Base-by-base conservation (phyloP, 2,113 vertebrate species). In the Kryptolebias marmoratus region DNA sequence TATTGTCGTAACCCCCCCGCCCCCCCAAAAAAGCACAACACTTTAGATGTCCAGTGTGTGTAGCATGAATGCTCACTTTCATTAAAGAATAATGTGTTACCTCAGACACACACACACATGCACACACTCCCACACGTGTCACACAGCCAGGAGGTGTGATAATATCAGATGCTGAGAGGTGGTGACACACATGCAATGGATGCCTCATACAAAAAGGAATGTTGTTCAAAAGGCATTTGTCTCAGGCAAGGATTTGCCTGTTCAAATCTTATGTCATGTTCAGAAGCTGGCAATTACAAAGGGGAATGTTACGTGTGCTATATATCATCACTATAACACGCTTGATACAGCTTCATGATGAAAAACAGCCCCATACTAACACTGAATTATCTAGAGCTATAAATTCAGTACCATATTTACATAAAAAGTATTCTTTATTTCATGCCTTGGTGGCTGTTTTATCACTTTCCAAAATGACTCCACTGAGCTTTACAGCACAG, bases 41-140 rank as follows among this genome's bases (percentile, higher is more conserved):
- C 32, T 85, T 83, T 90, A 92, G 91, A 88, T 91, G 91, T 84
- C 77, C 80, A 64, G n/a, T 81, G 67, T 70, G 73, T 65, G 74
- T 75, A 72, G 63, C 52, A 78, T 73, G 71, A 83, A 82, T 79
- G 71, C 61, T 65, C 42, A 18, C 58, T 79, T 53, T 5, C 75
- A 75, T 80, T 77, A 81, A 66, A 79, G 75, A 44, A 4, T 62
- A 47, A 64, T 77, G 36, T 60, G 58, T 73, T 70, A 73, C 39
- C 74, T 58, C 59, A 70, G 36, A 22, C 59, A 47, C 67, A 16
- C 36, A 52, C 30, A 73, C 48, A 48, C 50, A 49, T 69, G 1
- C 59, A 70, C 36, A 22, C 59, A 47, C 67, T 14, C 36, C 47
- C 30, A 73, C 48, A 48, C 50, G 45, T 69, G 39, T 76, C 70